Percentiles rank a stretch among this genome's conserved stretches.
These are phyloP conservation scores for Drosophila sordidula DNA, from an alignment of 2,888 invertebrate species.

Conservation along the genomic window DNA sequence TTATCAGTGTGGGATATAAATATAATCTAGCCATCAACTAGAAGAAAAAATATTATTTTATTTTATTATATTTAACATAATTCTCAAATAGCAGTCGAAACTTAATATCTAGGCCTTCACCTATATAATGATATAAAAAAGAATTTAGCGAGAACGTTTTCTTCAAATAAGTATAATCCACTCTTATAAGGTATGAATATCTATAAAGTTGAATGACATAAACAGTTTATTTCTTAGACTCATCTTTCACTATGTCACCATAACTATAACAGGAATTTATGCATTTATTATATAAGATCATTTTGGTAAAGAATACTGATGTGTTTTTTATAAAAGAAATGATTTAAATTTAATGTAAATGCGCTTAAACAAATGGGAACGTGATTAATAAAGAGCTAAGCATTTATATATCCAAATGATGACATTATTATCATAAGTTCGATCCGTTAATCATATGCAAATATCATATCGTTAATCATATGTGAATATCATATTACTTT, in stretches of 20 bases:
- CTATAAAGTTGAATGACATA: background rate
- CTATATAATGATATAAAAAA: no score
- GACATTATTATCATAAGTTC: constrained; percentile 2
- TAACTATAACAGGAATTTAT: background rate
- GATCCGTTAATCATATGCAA: background rate
- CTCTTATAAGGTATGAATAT: no score
- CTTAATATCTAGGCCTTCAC: no score
- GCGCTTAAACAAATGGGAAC: background rate
- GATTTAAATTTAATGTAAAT: background rate
- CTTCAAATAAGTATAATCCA: no score
- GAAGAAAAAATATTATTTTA: no score
- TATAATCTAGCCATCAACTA: no score
- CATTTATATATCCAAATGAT: background rate
- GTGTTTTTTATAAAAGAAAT: constrained; percentile 1
- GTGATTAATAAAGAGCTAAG: background rate
- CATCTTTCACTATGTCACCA: background rate
- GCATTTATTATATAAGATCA: background rate
- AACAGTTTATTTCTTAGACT: background rate
- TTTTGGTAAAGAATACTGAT: background rate
- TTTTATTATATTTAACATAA: no score
- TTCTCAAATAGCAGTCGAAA: no score
- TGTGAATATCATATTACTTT: background rate
- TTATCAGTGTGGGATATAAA: no score
- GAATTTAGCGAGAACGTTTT: no score
- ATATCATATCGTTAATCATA: background rate